A percentile compares a stretch with the other conserved stretches of the same genome.
phyloP scores from a whole-genome alignment of 2,888 invertebrate genomes.

The Eristalis pertinax region DNA sequence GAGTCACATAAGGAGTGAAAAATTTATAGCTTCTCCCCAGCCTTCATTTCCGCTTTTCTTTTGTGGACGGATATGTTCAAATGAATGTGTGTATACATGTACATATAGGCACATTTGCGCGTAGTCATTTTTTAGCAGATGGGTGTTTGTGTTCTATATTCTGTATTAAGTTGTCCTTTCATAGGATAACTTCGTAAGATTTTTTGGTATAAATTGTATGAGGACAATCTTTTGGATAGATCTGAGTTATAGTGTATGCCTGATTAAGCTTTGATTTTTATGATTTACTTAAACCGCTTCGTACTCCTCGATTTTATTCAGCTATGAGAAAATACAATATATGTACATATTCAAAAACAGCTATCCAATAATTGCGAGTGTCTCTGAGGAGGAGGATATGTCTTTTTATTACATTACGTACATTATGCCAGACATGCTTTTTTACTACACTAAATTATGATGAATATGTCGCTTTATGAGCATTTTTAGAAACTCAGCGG shows the following conservation, averaged over 20 bases:
- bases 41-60: slow-evolving; percentile 25
- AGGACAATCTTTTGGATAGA: slow-evolving; percentile 47
- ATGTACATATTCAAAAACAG: background rate
- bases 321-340: background rate
- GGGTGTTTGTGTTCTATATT: slow-evolving; percentile 12
- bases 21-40: slow-evolving; percentile 62
- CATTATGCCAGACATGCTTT: background rate
- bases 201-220: slow-evolving; percentile 20
- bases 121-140: slow-evolving; percentile 18
- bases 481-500: background rate
- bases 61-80: background rate
- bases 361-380: background rate
- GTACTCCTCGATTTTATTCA: background rate
- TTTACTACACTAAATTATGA: background rate
- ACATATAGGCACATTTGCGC: background rate
- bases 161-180: slow-evolving; percentile 32
- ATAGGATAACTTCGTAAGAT: slow-evolving; percentile 22
- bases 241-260: slow-evolving; percentile 58
- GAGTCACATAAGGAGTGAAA: slow-evolving; percentile 64
- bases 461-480: background rate
- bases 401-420: background rate
- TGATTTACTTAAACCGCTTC: slow-evolving; percentile 44
- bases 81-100: background rate
- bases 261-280: slow-evolving; percentile 51
- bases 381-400: background rate